phyloP scores from a whole-genome alignment of 2,888 invertebrate genomes.

The Ferdinandea cuprea region DNA sequence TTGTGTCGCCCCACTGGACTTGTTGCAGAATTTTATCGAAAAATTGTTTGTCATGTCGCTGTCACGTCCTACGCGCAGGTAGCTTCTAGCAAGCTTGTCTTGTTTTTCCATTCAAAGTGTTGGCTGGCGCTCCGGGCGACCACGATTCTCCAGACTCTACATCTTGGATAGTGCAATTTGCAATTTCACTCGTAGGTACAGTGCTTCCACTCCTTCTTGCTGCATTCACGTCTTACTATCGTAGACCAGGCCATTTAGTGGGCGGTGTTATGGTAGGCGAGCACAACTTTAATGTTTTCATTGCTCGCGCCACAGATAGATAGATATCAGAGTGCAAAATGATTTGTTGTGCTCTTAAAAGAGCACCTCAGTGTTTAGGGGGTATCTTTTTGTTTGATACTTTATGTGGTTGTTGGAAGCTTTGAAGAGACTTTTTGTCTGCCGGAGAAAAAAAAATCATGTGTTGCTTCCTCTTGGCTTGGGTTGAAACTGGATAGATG shows the following conservation, averaged over 20 bases:
- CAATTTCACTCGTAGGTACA: background rate
- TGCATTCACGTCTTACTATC: background rate
- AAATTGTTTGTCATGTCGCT: constrained; percentile 68
- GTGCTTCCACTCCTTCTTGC: background rate
- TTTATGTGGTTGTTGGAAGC: constrained; percentile 48
- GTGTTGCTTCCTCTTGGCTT: constrained; percentile 69
- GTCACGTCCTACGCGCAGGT: constrained; percentile 66
- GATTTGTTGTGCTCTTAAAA: constrained; percentile 60
- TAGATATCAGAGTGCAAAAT: constrained; percentile 31
- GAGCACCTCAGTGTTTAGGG: constrained; percentile 1
- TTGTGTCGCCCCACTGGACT: constrained; percentile 35
- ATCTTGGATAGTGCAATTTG: background rate
- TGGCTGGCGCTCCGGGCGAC: constrained; percentile 57
- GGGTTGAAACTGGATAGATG: background rate
- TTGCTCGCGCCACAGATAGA: constrained; percentile 35
- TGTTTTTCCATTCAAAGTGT: constrained; percentile 22
- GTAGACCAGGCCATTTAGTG: background rate
- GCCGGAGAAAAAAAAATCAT: constrained; percentile 59
- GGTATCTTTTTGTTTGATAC: constrained; percentile 29
- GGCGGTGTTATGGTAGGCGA: background rate
- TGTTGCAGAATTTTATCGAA: constrained; percentile 70
- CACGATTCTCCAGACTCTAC: constrained; percentile 20
- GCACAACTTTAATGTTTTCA: constrained; percentile 47
- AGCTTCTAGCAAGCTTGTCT: constrained; percentile 32
- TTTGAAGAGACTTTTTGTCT: constrained; percentile 24